Base-by-base conservation (phyloP, 1,140 invertebrate species). In the Papilio xuthus region DNA sequence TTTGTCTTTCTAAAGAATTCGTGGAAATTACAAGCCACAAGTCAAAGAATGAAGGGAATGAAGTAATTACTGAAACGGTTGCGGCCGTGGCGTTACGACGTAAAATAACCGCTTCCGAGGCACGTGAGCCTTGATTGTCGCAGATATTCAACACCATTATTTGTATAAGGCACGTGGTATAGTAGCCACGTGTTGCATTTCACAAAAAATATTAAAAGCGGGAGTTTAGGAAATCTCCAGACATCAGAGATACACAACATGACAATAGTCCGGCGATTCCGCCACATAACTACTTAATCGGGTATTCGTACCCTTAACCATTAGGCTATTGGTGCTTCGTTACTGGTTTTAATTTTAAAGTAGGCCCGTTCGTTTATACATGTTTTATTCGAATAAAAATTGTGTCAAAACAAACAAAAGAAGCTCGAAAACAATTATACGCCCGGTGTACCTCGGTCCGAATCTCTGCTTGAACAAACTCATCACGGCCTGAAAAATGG, bases 401-500 rank as follows among this genome's bases (percentile, higher is more conserved):
- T 13, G 63, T 67, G 10, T 15, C 15, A 37, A 18, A 26, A 70
- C 6, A 70, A n/a, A 41, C 15, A 70, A 41, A 26, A 70, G 20
- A 32, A 71, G 20, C 42, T 47, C 4, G 75, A 70, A 63, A 53
- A 56, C 50, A 56, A 63, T 60, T 78, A 75, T 26, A 74, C 67
- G 74, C 82, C 72, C 63, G 78, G 82, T 87, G 77, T 80, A 79
- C 26, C 75, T 23, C 79, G 37, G 72, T 10, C 86, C 72, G 80
- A 81, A 81, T 73, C 78, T 74, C 81, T 82, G 80, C 83, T 82
- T 83, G 56, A 82, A 84, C 83, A 88, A 87, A 85, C 87, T 88
- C 87, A 87, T 88, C 83, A 83, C 74, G 84, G 81, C 81, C 80
- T 79, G 82, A 87, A 84, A 88, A 88, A 88, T 83, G 85, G 81